Evolutionary conservation across 2,797 vertebrate genomes (phyloP).

Genomic region (Pterois miles): DNA sequence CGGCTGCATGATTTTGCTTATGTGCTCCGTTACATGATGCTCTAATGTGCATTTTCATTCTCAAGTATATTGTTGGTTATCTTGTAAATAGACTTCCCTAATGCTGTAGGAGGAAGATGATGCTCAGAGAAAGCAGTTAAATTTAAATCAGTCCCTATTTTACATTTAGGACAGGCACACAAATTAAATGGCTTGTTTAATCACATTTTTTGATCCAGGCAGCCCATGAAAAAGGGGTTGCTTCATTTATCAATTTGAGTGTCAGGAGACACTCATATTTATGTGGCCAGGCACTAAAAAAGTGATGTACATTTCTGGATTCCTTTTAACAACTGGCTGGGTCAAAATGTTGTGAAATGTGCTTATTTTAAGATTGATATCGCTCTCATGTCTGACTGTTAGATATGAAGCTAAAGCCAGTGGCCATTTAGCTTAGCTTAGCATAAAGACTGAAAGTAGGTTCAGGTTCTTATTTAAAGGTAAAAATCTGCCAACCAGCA

Average conservation of each 20-base stretch:
- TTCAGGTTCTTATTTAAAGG: not conserved
- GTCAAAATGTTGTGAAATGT: not conserved
- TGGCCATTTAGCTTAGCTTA: not conserved
- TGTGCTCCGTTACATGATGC: not conserved
- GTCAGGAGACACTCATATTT: not conserved
- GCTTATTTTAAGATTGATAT: not conserved
- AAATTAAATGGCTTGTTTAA: not conserved
- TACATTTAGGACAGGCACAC: not conserved
- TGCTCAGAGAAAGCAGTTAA: not conserved
- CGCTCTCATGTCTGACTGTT: not conserved
- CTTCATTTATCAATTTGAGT: not conserved
- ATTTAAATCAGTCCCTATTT: not conserved
- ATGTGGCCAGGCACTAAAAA: not conserved
- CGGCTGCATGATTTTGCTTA: not conserved
- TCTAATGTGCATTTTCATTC: not conserved
- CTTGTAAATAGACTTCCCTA: not conserved
- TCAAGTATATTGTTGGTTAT: not conserved
- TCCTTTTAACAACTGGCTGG: not conserved
- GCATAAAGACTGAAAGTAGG: not conserved
- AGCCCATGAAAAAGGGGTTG: not conserved
- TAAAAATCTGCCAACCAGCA: not conserved
- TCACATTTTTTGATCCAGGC: not conserved
- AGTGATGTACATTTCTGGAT: not conserved
- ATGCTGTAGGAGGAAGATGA: not conserved
- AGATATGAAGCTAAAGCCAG: not conserved